Evolutionary conservation across 2,888 invertebrate genomes (phyloP).

Genomic region (Phortica magna): DNA sequence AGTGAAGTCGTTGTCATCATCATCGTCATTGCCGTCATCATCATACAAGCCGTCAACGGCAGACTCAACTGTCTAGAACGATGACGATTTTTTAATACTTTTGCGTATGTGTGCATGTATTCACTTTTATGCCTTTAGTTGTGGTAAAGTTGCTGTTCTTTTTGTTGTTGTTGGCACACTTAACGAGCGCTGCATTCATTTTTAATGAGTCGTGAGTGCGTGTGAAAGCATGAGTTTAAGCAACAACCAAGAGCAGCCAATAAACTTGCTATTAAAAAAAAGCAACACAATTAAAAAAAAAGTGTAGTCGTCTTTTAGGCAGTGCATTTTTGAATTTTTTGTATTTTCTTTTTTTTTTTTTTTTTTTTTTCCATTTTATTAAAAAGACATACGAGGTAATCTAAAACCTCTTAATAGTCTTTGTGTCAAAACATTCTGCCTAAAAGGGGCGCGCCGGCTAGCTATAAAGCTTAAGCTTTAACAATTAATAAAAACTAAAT

Average conservation of each 20-base stretch:
- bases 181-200: conserved; percentile 66
- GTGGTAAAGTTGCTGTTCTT: conserved; percentile 45
- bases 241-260: background rate
- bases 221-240: background rate
- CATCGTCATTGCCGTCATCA: background rate
- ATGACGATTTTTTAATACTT: conserved; percentile 4
- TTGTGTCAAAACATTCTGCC: too few species aligned
- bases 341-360: too few species aligned
- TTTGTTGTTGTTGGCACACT: conserved; percentile 54
- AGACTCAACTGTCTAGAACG: background rate
- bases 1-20: conserved; percentile 40
- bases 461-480: too few species aligned
- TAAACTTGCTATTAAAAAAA: background rate
- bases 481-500: too few species aligned
- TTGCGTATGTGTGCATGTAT: conserved; percentile 29
- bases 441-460: too few species aligned
- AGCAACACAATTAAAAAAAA: background rate
- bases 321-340: background rate
- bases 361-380: too few species aligned
- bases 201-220: conserved; percentile 64
- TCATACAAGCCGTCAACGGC: background rate
- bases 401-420: too few species aligned
- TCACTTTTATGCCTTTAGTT: conserved; percentile 22
- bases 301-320: background rate
- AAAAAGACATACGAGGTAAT: too few species aligned